Evolutionary conservation across 2,888 invertebrate species (phyloP).

Genomic region (Hipparchia semele): DNA sequence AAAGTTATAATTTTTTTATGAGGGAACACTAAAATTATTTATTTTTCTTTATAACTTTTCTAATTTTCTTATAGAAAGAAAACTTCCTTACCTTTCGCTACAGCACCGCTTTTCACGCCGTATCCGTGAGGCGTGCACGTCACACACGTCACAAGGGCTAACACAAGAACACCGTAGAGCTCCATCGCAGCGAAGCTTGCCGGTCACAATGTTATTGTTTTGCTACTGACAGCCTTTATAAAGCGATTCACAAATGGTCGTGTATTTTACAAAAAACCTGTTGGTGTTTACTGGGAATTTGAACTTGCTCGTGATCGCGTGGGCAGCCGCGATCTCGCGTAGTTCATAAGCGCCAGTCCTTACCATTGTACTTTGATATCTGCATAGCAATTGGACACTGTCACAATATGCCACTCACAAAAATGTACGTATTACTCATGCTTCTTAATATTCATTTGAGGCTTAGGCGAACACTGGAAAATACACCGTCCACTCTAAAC

Average conservation of each 20-base stretch:
- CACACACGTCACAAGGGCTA: constrained; percentile 59
- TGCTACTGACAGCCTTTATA: constrained; percentile 69
- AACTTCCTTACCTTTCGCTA: constrained; percentile 62
- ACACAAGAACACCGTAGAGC: constrained; percentile 65
- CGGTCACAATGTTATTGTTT: constrained; percentile 68
- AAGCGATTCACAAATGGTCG: constrained; percentile 73
- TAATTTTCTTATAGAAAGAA: neutral
- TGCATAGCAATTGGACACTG: constrained; percentile 49
- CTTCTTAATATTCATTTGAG: constrained; percentile 42
- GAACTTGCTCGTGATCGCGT: constrained; percentile 60
- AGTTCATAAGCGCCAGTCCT: constrained; percentile 42
- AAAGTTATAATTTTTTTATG: too few relatives aligned
- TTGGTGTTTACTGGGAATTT: constrained; percentile 71
- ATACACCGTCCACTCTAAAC: constrained; percentile 47
- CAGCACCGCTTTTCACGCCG: constrained; percentile 67
- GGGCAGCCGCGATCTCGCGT: constrained; percentile 52
- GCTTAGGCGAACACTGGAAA: constrained; percentile 47
- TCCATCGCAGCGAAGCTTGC: constrained; percentile 74
- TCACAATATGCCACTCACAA: constrained; percentile 36
- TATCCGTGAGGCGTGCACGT: constrained; percentile 68
- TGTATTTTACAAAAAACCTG: constrained; percentile 68
- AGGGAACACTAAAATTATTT: too few relatives aligned
- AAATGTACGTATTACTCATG: constrained; percentile 55
- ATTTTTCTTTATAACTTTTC: neutral
- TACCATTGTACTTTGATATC: constrained; percentile 29